phyloP scores from a whole-genome alignment of 2,797 vertebrate species.

The Pogoniulus pusillus region DNA sequence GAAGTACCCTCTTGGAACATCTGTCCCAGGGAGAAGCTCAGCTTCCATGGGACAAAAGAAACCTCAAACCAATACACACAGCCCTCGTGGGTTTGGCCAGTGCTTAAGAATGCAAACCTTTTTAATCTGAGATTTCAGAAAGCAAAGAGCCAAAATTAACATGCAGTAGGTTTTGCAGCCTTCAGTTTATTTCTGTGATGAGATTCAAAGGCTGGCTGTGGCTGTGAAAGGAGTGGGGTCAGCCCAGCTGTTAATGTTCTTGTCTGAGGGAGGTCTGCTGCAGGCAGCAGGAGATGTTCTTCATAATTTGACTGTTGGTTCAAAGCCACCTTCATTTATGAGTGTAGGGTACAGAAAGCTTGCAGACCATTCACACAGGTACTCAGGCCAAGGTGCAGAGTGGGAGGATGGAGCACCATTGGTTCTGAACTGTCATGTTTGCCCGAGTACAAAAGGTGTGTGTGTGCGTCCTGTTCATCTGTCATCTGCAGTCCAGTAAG shows the following conservation, averaged over 20 bases:
- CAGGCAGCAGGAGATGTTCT: background rate
- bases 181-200: slow-evolving; percentile 17
- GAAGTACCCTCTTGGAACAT: slow-evolving; percentile 6
- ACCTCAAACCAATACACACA: background rate
- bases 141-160: slow-evolving; percentile 3
- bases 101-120: slow-evolving; percentile 37
- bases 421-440: background rate
- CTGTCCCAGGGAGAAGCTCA: slow-evolving; percentile 45
- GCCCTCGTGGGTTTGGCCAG: slow-evolving; percentile 35
- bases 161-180: background rate
- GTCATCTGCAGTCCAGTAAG: background rate
- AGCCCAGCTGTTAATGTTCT: background rate
- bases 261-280: background rate
- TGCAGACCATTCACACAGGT: background rate
- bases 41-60: background rate
- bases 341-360: background rate
- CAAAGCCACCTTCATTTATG: background rate
- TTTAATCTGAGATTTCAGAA: slow-evolving; percentile 39
- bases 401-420: no score
- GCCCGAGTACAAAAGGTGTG: background rate
- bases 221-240: background rate
- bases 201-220: background rate
- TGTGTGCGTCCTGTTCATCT: background rate
- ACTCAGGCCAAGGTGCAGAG: background rate
- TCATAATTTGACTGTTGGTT: background rate